Conservation (phyloP, 2,113 vertebrate species). For the Rhagologus leucostigma region DNA sequence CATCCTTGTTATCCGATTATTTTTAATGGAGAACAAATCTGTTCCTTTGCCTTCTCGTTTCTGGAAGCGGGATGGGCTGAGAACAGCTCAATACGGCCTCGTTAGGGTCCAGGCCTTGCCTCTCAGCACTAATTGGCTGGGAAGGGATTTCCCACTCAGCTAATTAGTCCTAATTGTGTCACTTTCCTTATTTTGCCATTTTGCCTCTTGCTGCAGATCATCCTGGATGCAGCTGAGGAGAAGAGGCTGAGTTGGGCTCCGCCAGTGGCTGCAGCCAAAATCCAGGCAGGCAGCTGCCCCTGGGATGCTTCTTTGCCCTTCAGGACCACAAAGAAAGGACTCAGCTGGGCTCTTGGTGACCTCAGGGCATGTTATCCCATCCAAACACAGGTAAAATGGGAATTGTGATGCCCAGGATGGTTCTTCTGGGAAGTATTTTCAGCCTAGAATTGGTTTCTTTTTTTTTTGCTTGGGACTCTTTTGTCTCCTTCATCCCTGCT, state of each 20-base stretch:
- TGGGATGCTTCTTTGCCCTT: neutral
- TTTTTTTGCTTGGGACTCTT: neutral
- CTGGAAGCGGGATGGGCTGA: neutral
- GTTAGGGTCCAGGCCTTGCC: neutral
- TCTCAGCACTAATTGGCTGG: constrained; percentile 30
- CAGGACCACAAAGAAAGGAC: too few species aligned
- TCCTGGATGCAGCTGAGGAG: neutral
- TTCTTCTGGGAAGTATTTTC: neutral
- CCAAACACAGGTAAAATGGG: neutral
- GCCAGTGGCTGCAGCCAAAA: neutral
- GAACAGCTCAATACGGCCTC: neutral
- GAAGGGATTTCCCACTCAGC: neutral
- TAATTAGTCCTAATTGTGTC: constrained; percentile 34
- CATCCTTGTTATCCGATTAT: neutral
- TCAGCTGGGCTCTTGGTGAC: neutral
- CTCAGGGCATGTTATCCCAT: neutral
- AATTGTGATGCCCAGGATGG: neutral
- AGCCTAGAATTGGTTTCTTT: neutral
- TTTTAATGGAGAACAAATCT: neutral
- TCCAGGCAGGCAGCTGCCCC: neutral
- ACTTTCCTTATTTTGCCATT: neutral
- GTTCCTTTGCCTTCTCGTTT: neutral
- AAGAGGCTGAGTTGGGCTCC: neutral
- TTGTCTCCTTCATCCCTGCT: neutral
- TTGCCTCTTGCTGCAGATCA: neutral